Conservation (phyloP, 2,113 vertebrate species). For the Chamaetylas fuelleborni region DNA sequence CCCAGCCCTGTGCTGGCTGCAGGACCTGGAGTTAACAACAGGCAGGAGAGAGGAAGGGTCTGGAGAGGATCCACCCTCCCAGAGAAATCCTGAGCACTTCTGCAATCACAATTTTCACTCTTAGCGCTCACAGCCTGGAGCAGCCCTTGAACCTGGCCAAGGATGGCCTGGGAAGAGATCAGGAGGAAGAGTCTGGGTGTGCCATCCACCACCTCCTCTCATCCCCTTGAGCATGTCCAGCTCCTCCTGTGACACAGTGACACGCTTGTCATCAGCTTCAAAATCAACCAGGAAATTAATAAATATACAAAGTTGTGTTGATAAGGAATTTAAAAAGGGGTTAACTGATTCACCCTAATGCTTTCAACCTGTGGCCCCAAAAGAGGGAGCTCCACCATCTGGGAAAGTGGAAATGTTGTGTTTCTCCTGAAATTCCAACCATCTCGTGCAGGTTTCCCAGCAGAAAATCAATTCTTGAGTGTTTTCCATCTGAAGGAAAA, state of each 20-base stretch:
- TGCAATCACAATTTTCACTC: not conserved
- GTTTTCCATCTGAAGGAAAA: constrained; percentile 33
- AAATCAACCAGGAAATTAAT: not conserved
- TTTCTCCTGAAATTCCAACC: constrained; percentile 9
- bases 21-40: not conserved
- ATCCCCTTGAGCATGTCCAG: too few relatives aligned
- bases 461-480: constrained; percentile 53
- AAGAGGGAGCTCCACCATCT: constrained; percentile 35
- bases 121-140: not conserved
- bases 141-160: not conserved
- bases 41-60: not conserved
- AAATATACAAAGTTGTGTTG: not conserved
- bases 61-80: not conserved
- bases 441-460: constrained; percentile 2
- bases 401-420: not conserved
- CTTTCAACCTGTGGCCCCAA: not conserved
- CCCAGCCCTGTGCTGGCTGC: not conserved
- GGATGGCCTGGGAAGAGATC: not conserved
- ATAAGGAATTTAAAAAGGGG: not conserved
- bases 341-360: accelerated
- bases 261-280: not conserved
- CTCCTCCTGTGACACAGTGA: not conserved
- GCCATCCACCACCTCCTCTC: not conserved
- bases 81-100: not conserved
- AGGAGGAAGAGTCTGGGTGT: not conserved